Evolutionary conservation across 2,797 vertebrate genomes (phyloP), one percentile per base, ranked within the genome.

Genomic region (Phoxinus dragarum): DNA sequence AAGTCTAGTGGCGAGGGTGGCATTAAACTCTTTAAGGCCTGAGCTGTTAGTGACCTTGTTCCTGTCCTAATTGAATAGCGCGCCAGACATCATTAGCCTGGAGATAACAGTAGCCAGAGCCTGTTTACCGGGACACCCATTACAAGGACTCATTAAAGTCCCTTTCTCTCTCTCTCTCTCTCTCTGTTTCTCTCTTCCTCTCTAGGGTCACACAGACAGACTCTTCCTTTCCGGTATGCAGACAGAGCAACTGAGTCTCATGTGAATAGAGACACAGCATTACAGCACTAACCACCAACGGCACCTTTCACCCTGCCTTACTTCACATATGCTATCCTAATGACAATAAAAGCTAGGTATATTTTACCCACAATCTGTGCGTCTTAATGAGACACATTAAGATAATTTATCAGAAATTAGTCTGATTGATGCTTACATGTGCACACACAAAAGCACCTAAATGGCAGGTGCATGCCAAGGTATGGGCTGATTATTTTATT

Each of bases 51-150:
- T 93, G 93, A 93, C 93, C 93, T 89, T 76, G 31, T 89, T 90
- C 88, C 85, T 87, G 88, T 89, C 90, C 88, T 93, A 94, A 94
- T 93, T 93, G 92, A 94, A 94, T 91, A 90, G 86, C 93, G 86
- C 88, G 84, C 40, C 79, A 92, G 93, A 93, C 92, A 92, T 93
- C 92, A 94, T 95, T 95, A 94, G 92, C 89, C 86, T 16, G 81
- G 79, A 91, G 93, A 94, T 93, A 94, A 93, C 90, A 92, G 89
- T 86, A 89, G 88, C 81, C 89, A 78, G 69, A 87, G 79, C 85
- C 92, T 91, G 91, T 93, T 95, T 93, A 93, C 91, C 38, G 88
- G 78, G 88, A 91, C 86, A 86, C 56, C 91, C 90, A 92, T 92
- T 91, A 93, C 82, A 81, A 82, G 82, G 79, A 73, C 90, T 91